Conservation (phyloP, 2,888 invertebrate genomes). For the Rhagium mordax region DNA sequence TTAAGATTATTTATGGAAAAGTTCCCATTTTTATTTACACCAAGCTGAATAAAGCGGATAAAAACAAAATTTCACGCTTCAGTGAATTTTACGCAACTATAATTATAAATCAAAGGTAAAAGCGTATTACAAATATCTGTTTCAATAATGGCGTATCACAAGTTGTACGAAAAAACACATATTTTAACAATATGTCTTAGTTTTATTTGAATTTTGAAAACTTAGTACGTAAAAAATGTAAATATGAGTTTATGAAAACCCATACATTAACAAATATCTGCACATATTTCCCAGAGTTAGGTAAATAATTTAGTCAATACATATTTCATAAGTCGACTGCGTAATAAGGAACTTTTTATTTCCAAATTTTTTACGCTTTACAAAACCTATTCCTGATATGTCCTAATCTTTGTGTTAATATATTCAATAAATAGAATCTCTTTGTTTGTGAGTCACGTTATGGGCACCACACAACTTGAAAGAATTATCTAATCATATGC, state of each 20-base stretch:
- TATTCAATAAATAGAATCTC: neutral
- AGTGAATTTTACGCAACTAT: conserved; percentile 23
- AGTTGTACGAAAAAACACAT: neutral
- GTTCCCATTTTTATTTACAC: neutral
- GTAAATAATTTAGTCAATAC: neutral
- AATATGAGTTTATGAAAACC: no score
- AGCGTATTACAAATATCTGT: conserved; percentile 18
- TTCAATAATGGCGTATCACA: conserved; percentile 8
- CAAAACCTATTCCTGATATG: neutral
- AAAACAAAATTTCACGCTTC: conserved; percentile 23
- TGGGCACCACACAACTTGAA: no score
- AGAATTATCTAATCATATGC: neutral
- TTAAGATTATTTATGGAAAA: neutral
- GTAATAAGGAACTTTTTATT: neutral
- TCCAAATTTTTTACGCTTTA: neutral
- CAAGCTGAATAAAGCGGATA: neutral
- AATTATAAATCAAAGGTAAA: conserved; percentile 26
- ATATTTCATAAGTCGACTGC: neutral
- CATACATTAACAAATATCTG: neutral
- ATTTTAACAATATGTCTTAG: neutral
- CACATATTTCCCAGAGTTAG: neutral
- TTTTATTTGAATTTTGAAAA: neutral
- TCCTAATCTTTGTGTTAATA: neutral
- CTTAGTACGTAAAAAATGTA: no score
- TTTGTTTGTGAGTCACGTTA: neutral